phyloP scores from a whole-genome alignment of 2,888 invertebrate genomes.

The Diaperis boleti region DNA sequence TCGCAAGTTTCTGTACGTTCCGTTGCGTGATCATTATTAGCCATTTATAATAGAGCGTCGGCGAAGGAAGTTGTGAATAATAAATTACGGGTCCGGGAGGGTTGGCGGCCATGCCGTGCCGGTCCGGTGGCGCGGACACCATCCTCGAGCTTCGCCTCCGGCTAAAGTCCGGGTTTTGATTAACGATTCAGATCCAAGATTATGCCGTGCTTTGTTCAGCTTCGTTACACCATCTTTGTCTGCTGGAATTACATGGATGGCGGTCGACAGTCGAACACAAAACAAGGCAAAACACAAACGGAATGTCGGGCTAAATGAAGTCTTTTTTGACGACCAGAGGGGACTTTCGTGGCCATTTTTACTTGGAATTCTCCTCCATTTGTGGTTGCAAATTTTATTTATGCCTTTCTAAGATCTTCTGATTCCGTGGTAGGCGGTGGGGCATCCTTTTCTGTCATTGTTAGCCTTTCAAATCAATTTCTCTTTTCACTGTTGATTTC shows the following conservation, averaged over 20 bases:
- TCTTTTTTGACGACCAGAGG: no score
- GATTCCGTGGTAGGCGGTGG: no score
- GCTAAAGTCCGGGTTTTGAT: constrained; percentile 58
- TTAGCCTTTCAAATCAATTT: no score
- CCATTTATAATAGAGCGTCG: constrained; percentile 61
- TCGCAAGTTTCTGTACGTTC: constrained; percentile 15
- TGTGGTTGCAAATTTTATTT: no score
- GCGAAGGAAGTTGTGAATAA: constrained; percentile 64
- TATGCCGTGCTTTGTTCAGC: constrained; percentile 47
- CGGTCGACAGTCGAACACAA: constrained; percentile 36
- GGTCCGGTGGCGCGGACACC: constrained; percentile 49
- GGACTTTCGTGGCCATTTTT: no score
- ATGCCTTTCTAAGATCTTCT: no score
- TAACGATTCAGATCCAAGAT: constrained; percentile 59
- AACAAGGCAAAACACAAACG: constrained; percentile 14
- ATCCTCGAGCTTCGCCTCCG: constrained; percentile 54
- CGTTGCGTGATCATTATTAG: constrained; percentile 57
- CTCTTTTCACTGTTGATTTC: no score
- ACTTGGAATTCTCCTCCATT: no score
- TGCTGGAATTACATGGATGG: constrained; percentile 40
- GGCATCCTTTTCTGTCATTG: no score
- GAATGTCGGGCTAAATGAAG: neutral
- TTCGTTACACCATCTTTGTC: constrained; percentile 47
- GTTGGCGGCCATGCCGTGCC: constrained; percentile 45
- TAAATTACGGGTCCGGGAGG: constrained; percentile 58